Base-by-base conservation (phyloP, 2,797 vertebrate species). In the Aulostomus chinensis region DNA sequence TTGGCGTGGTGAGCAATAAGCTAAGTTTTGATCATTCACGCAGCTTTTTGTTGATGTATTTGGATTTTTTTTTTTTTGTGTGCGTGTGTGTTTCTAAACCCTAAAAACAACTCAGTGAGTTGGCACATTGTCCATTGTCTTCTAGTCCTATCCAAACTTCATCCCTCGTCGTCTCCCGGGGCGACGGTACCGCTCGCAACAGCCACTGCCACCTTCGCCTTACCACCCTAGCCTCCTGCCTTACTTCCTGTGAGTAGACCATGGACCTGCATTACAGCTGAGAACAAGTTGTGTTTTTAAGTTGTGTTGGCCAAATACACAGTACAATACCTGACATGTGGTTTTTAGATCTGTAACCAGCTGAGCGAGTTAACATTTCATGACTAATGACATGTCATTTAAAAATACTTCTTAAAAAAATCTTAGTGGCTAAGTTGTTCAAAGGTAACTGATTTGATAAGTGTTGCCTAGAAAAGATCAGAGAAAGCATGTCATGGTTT, bases 161-260 rank as follows among this genome's bases (percentile, higher is more conserved):
- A 94, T 99, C 91, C 93, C 96, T 82, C 94, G 96, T 57, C 94
- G 96, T 89, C 92, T 98, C 70, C 90, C 95, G 34, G 94, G 94
- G 63, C 94, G 95, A 69, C 92, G 97, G 86, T 98, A 96, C 47
- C 93, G 94, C 58, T 94, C 96, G 2, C 97, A 98, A 78, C 95
- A 98, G 81, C 91, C 94, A 60, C 85, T 96, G 73, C 93, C 97
- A 67, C 94, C 94, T 61, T 94, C 96, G 54, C 94, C 96, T 73
- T 98, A 98, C 80, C 96, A 97, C 86, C 94, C 95, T 71, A 98
- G 94, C 91, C 92, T 98, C 85, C 92, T 99, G 84, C 97, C 96
- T 87, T 99, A 98, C 76, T 96, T 99, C 86, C 92, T 98, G 96
- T 98, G 91, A 95, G 95, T 95, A 56, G 4, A 46, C n/a, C 12